Conservation (phyloP, 2,797 vertebrate genomes). For the Acropternis orthonyx region DNA sequence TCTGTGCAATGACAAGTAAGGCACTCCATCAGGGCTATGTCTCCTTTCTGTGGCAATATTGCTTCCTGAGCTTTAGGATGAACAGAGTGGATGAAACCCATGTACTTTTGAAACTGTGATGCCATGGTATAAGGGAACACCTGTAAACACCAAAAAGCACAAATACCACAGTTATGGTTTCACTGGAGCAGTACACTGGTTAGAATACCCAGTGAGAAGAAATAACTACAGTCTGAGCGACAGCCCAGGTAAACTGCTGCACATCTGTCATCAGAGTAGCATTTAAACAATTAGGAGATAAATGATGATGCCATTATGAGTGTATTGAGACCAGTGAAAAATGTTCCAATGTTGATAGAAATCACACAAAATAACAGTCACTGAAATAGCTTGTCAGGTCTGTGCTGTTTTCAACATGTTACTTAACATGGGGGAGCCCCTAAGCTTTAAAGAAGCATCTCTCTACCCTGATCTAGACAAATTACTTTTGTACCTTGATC, state of each 20-base stretch:
- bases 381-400: constrained; percentile 2
- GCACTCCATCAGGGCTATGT: not conserved
- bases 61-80: not conserved
- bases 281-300: constrained; percentile 61
- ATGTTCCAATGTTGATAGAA: constrained; percentile 26
- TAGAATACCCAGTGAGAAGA: not conserved
- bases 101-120: not conserved
- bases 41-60: not conserved
- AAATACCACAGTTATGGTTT: not conserved
- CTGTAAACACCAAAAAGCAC: not conserved
- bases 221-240: not conserved
- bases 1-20: not conserved
- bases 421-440: constrained; percentile 9
- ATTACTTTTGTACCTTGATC: constrained; percentile 44
- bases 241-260: constrained; percentile 1
- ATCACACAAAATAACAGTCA: constrained; percentile 26
- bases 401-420: not conserved
- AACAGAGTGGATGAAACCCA: not conserved
- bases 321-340: constrained; percentile 19
- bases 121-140: not conserved
- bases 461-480: constrained; percentile 39
- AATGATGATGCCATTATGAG: constrained; percentile 27
- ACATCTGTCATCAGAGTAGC: constrained; percentile 2
- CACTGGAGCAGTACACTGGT: accelerated
- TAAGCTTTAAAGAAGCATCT: constrained; percentile 27